Evolutionary conservation across 1,140 invertebrate species (phyloP).

Genomic region (Nasonia longicornis): DNA sequence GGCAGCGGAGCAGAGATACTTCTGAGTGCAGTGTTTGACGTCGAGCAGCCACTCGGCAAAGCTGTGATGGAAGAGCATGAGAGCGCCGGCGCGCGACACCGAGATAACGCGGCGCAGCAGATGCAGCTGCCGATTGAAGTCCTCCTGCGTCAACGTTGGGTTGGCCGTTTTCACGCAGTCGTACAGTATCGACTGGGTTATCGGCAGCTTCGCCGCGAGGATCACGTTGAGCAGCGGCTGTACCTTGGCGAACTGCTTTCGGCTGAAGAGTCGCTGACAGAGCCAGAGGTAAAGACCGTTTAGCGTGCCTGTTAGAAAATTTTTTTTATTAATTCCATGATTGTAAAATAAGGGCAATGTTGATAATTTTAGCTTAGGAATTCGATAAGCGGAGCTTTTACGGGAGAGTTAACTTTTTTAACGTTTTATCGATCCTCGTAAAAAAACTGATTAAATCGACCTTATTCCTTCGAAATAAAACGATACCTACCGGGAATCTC

Average conservation of each 20-base stretch:
- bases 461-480: neutral
- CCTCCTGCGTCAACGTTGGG: constrained; percentile 82
- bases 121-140: constrained; percentile 86
- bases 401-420: too few species aligned
- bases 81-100: constrained; percentile 74
- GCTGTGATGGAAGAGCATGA: constrained; percentile 89
- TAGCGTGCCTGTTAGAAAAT: constrained; percentile 77
- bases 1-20: constrained; percentile 88
- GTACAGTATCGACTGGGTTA: constrained; percentile 84
- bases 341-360: neutral
- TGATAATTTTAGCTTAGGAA: too few species aligned
- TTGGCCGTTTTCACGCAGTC: constrained; percentile 86
- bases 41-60: constrained; percentile 95
- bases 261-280: constrained; percentile 91
- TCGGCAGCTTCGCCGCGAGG: constrained; percentile 85
- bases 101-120: constrained; percentile 81
- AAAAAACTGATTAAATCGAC: too few species aligned
- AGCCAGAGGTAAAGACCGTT: constrained; percentile 96
- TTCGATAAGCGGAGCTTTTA: too few species aligned
- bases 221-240: constrained; percentile 88
- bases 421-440: too few species aligned
- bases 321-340: neutral
- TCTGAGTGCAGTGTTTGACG: constrained; percentile 96
- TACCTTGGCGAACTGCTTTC: constrained; percentile 89
- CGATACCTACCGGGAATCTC: constrained; percentile 80